Evolutionary conservation across 2,888 invertebrate genomes (phyloP), one percentile per base, ranked within the genome.

Genomic region (Cephus runcator): DNA sequence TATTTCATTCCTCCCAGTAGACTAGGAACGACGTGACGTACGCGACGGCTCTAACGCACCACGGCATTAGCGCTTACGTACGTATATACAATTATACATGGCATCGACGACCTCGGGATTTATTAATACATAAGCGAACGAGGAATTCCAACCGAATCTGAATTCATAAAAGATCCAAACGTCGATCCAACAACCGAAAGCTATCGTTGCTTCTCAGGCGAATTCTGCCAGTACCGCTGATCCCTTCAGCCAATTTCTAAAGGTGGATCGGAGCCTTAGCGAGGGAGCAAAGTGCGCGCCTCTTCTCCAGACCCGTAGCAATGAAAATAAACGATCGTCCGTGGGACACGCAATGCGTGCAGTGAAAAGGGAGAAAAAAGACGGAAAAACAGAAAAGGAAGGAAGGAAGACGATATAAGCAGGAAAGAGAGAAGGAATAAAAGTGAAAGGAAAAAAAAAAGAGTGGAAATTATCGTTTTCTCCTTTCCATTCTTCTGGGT

Each of bases 1-100:
- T 86, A 85, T 84, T 87, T 84, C 82, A 84, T 80, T 74, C 77
- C 76, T 33, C 73, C 36, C 73, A 75, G 35, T 69, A 76, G 73
- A 73, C 68, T 76, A 69, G 69, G 73, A 33, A n/a, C 23, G 75
- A 30, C 69, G 69, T 11, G 71, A 31, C 31, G 34, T 34, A 71
- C 71, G 11, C 71, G 69, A 6, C 40, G 40, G 2, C 23, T 23
- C 56, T 23, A 23, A 56, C 23, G 56, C 56, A 56, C 23, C 9
- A 23, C 56, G 23, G 15, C 23, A 9, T 56, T 56, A 56, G 56
- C 56, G 15, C 9, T 23, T 23, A 9, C 23, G 6, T 23, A 56
- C 23, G 56, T 23, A 2, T 56, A 56, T n/a, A n/a, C n/a, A n/a
- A n/a, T n/a, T n/a, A n/a, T 56, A 23, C 23, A 9, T 23, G 9